These are phyloP conservation scores for Hydrolagus colliei DNA, from an alignment of 2,797 vertebrate genomes.

Conservation along the genomic window DNA sequence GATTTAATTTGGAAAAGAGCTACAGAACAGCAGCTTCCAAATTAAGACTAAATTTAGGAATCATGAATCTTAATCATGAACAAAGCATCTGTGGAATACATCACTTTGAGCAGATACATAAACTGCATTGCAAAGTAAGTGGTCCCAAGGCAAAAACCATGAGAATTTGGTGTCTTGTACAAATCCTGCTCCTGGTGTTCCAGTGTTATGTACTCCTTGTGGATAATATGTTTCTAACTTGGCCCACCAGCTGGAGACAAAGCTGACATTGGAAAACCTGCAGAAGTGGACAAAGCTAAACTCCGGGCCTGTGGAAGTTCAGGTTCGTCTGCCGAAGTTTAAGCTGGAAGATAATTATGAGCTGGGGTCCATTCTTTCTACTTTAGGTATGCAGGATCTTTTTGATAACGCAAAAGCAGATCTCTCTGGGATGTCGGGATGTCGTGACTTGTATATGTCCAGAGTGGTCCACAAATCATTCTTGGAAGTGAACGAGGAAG, in stretches of 20 bases:
- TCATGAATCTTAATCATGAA: too few relatives aligned
- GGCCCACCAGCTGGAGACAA: constrained; percentile 64
- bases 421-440: constrained; percentile 75
- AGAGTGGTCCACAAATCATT: constrained; percentile 81
- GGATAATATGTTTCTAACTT: background rate
- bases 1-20: too few relatives aligned
- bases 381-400: constrained; percentile 68
- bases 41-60: too few relatives aligned
- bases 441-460: constrained; percentile 69
- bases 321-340: constrained; percentile 74
- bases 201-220: too few relatives aligned
- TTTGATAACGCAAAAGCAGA: constrained; percentile 66
- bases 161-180: too few relatives aligned
- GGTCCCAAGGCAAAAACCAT: too few relatives aligned
- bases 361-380: constrained; percentile 57
- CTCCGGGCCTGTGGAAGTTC: constrained; percentile 60
- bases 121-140: too few relatives aligned
- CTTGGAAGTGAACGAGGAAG: constrained; percentile 89
- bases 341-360: constrained; percentile 75
- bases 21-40: too few relatives aligned
- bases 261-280: constrained; percentile 68
- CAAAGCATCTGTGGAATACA: too few relatives aligned
- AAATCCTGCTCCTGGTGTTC: too few relatives aligned
- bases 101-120: too few relatives aligned
- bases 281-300: constrained; percentile 69